A percentile compares a stretch with the other conserved stretches of the same genome.
Evolutionary conservation across 2,797 vertebrate species (phyloP).

Genomic region (Tympanoctomys barrerae): DNA sequence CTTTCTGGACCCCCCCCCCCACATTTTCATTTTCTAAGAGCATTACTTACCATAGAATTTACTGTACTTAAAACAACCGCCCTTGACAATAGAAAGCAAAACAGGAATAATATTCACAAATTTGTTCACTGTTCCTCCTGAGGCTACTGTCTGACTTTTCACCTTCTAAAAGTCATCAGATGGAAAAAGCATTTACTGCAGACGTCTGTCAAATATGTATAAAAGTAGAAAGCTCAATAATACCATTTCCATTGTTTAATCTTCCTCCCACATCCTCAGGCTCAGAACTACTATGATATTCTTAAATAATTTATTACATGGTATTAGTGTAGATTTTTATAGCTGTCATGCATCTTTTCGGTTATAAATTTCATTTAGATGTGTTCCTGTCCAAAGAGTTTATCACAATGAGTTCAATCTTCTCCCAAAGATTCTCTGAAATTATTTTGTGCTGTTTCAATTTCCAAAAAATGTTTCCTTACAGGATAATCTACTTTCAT

Average conservation of each 20-base stretch:
- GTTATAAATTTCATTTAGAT: conserved; percentile 46
- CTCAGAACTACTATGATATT: conserved; percentile 20
- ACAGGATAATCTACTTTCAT: neutral
- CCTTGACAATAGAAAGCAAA: conserved; percentile 4
- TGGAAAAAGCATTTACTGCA: neutral
- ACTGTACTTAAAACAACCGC: neutral
- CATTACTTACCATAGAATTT: neutral
- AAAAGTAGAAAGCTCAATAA: neutral
- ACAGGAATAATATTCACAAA: conserved; percentile 7
- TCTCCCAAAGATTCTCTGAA: neutral
- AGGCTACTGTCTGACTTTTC: neutral
- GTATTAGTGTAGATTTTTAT: conserved; percentile 14
- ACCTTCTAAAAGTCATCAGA: conserved; percentile 34
- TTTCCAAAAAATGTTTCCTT: neutral
- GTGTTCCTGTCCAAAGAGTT: neutral
- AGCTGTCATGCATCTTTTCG: neutral
- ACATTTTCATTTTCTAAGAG: conserved; percentile 7
- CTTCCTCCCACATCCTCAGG: conserved; percentile 54
- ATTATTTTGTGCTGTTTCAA: conserved; percentile 29
- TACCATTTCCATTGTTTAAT: conserved; percentile 12
- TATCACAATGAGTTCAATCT: conserved; percentile 11
- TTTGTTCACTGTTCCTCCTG: neutral
- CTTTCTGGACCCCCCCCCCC: neutral
- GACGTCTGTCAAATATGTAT: neutral
- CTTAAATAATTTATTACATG: conserved; percentile 66